A percentile compares a stretch with the other conserved stretches of the same genome.
phyloP scores from a whole-genome alignment of 2,888 invertebrate species.

The Orthosia gracilis region DNA sequence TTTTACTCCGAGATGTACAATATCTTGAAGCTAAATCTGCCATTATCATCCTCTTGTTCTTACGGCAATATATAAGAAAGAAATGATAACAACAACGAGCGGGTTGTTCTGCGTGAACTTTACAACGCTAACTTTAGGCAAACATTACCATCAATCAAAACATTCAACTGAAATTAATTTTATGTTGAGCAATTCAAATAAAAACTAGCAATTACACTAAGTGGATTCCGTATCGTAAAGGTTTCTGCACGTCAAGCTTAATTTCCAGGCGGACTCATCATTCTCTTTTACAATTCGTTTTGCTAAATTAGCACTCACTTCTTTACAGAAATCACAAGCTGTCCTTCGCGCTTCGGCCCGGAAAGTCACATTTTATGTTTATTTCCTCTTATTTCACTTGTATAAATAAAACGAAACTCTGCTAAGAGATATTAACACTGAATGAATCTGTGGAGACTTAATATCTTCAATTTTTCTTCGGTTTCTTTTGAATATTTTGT shows the following conservation, averaged over 20 bases:
- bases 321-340: slow-evolving; percentile 68
- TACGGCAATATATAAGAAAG: slow-evolving; percentile 36
- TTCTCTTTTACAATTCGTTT: slow-evolving; percentile 74
- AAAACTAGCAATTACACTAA: slow-evolving; percentile 57
- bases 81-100: slow-evolving; percentile 48
- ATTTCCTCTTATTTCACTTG: slow-evolving; percentile 68
- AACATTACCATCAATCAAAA: slow-evolving; percentile 53
- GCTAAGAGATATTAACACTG: slow-evolving; percentile 65
- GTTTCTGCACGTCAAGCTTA: slow-evolving; percentile 57
- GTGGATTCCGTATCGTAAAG: slow-evolving; percentile 59
- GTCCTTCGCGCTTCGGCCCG: slow-evolving; percentile 65
- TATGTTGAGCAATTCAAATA: slow-evolving; percentile 37
- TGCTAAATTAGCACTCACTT: slow-evolving; percentile 77
- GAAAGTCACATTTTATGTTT: slow-evolving; percentile 72
- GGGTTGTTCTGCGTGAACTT: slow-evolving; percentile 33
- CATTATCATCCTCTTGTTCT: slow-evolving; percentile 48
- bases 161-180: slow-evolving; percentile 44
- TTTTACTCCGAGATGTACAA: slow-evolving; percentile 45
- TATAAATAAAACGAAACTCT: slow-evolving; percentile 66
- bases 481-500: slow-evolving; percentile 64
- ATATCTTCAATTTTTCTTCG: slow-evolving; percentile 62
- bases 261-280: slow-evolving; percentile 64
- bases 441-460: slow-evolving; percentile 65
- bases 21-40: slow-evolving; percentile 60
- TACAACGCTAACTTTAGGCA: slow-evolving; percentile 38